Base-by-base conservation (phyloP, 2,888 invertebrate species). In the Malthinus seriepunctatus region DNA sequence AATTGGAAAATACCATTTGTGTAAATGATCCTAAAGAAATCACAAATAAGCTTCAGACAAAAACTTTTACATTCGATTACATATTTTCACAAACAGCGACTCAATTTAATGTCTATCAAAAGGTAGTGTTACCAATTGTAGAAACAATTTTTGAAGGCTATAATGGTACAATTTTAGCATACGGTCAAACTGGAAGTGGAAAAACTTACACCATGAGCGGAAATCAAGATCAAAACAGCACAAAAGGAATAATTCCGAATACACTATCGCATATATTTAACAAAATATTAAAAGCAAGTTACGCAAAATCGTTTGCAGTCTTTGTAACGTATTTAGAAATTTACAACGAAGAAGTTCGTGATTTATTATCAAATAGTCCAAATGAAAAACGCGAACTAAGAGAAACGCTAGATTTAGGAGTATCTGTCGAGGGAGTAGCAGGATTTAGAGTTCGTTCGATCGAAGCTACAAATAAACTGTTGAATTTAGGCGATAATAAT, bases 171-270 rank as follows among this genome's bases (percentile, higher is more conserved):
- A 93, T 94, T 67, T 87, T 93, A 76, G 93, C 93, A 0, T 94
- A 93, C 72, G 93, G 93, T 0, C 93, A 93, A 80, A 93, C 93
- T 0, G 98, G 98, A 11, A 99, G 98, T 0, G 99, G 99, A 7
- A 99, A 99, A 82, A 99, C 99, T 0, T 98, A 91, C 78, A 99
- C 99, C 0, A 98, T 99, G 98, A 93, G 96, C 1, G 99, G 99
- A 0, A 87, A 90, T 58, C 86, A 93, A 65, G 85, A 89, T 1
- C 89, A 91, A 8, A 91, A 95, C 0, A 51, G 55, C 5, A 83
- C 93, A 7, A 86, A 93, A 60, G 99, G 99, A 42, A 96, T 99
- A 69, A 98, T 98, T 71, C 98, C 98, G 0, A 98, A 98, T 80
- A 96, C 97, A 0, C 99, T 99, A 81, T 97, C 97, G 0, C 99